These are phyloP conservation scores for Pseudorhombus dupliciocellatus DNA, from an alignment of 2,113 vertebrate genomes.

Conservation along the genomic window DNA sequence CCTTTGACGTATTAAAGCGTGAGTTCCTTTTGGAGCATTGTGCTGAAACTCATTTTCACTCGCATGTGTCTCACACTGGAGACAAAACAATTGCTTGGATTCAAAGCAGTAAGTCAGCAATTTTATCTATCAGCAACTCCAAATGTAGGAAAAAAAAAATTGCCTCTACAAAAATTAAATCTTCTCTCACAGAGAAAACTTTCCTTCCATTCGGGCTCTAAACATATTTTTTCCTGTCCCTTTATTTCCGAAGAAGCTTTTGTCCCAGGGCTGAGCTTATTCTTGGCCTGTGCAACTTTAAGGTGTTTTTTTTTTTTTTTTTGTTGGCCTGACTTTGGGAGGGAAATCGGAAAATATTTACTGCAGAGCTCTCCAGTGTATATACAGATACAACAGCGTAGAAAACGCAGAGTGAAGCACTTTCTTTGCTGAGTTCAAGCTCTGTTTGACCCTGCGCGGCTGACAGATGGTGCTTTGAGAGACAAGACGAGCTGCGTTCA, in stretches of 20 bases:
- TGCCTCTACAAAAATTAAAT: slow-evolving; percentile 54
- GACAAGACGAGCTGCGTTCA: slow-evolving; percentile 62
- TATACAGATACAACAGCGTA: slow-evolving; percentile 14
- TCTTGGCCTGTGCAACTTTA: slow-evolving; percentile 48
- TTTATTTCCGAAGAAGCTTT: slow-evolving; percentile 29
- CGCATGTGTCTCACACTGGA: slow-evolving; percentile 12
- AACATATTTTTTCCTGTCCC: slow-evolving; percentile 18
- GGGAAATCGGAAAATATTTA: slow-evolving; percentile 48
- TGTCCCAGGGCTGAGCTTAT: slow-evolving; percentile 35
- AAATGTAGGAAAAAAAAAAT: slow-evolving; percentile 51
- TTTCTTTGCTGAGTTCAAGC: slow-evolving; percentile 50
- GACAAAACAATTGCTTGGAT: slow-evolving; percentile 38
- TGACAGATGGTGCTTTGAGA: slow-evolving; percentile 72
- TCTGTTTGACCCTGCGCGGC: slow-evolving; percentile 52
- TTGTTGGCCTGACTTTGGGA: slow-evolving; percentile 38
- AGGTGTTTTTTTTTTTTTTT: slow-evolving; percentile 72
- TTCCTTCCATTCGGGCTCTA: slow-evolving; percentile 26
- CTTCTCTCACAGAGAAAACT: slow-evolving; percentile 40
- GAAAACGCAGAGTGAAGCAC: slow-evolving; percentile 32
- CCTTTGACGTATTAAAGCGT: slow-evolving; percentile 24
- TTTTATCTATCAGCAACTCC: slow-evolving; percentile 53
- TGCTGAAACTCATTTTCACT: slow-evolving; percentile 35
- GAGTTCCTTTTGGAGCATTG: not conserved
- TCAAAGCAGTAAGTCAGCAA: slow-evolving; percentile 52
- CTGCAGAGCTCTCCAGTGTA: slow-evolving; percentile 27